Conservation (phyloP, 30 jellyfish, hydroid and myxozoan species). For the Aurelia aurita region DNA sequence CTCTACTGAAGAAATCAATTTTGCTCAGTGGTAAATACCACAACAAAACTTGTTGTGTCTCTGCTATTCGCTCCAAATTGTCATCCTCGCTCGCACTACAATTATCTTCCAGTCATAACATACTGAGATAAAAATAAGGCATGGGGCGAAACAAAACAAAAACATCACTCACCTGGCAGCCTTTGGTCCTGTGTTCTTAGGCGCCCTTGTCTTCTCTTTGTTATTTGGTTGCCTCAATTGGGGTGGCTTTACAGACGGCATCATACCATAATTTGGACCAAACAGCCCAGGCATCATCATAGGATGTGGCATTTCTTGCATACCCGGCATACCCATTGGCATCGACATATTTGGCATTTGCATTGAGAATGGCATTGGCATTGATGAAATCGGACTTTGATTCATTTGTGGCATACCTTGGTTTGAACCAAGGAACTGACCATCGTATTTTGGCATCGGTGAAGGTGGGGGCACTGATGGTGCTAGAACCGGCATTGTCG, state of each 20-base stretch:
- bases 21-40: too few species aligned
- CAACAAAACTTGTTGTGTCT: too few species aligned
- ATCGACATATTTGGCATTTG: slow-evolving; percentile 37
- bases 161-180: slow-evolving; percentile 27
- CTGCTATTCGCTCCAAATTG: too few species aligned
- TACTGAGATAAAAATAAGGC: too few species aligned
- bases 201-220: slow-evolving; percentile 41
- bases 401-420: slow-evolving; percentile 27
- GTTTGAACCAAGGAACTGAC: slow-evolving; percentile 16
- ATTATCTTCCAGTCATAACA: too few species aligned
- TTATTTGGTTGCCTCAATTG: slow-evolving; percentile 28
- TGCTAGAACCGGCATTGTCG: slow-evolving; percentile 63
- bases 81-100: too few species aligned
- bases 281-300: slow-evolving; percentile 55
- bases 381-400: slow-evolving; percentile 38
- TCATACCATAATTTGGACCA: slow-evolving; percentile 46
- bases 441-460: slow-evolving; percentile 34
- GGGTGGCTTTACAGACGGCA: slow-evolving; percentile 67
- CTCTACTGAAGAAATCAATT: too few species aligned
- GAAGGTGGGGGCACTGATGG: slow-evolving; percentile 75
- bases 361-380: slow-evolving; percentile 61
- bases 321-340: slow-evolving; percentile 31
- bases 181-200: slow-evolving; percentile 42
- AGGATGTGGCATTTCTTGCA: slow-evolving; percentile 40
- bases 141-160: background rate